Percentiles rank a stretch among this genome's conserved stretches.
Conservation (phyloP, 2,113 vertebrate species). For the Oxygymnocypris stewartii region DNA sequence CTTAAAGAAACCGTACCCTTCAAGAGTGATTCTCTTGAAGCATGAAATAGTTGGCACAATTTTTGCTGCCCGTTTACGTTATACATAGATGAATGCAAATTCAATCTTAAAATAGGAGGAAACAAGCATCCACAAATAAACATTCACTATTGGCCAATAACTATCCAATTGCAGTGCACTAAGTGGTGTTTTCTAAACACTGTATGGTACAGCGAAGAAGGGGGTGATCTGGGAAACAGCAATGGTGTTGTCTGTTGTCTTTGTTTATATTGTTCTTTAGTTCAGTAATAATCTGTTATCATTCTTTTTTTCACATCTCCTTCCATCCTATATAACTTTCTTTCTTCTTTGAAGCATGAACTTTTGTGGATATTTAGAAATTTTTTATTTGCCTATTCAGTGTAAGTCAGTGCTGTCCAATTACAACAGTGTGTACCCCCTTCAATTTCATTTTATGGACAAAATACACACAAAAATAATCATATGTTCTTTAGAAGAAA, state of each 20-base stretch:
- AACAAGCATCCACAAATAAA: background rate
- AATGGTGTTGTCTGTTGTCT: background rate
- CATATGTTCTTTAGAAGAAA: background rate
- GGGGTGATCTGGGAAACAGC: background rate
- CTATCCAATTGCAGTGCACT: background rate
- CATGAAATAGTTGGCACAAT: background rate
- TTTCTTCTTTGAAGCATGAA: background rate
- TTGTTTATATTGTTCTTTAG: background rate
- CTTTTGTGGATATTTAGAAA: background rate
- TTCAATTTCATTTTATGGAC: background rate
- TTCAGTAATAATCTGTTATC: background rate
- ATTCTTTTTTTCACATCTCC: background rate
- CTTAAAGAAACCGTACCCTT: background rate
- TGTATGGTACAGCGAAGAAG: background rate
- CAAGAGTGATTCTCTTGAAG: background rate
- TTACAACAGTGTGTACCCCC: background rate
- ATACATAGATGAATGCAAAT: background rate
- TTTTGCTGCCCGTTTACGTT: background rate
- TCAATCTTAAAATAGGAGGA: background rate
- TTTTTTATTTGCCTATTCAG: background rate
- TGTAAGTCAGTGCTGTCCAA: too few relatives aligned
- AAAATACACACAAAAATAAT: background rate
- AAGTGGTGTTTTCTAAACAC: background rate
- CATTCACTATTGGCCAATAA: background rate
- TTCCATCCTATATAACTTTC: background rate